These are phyloP conservation scores for Anomalospiza imberbis DNA, from an alignment of 2,797 vertebrate genomes.

Conservation along the genomic window DNA sequence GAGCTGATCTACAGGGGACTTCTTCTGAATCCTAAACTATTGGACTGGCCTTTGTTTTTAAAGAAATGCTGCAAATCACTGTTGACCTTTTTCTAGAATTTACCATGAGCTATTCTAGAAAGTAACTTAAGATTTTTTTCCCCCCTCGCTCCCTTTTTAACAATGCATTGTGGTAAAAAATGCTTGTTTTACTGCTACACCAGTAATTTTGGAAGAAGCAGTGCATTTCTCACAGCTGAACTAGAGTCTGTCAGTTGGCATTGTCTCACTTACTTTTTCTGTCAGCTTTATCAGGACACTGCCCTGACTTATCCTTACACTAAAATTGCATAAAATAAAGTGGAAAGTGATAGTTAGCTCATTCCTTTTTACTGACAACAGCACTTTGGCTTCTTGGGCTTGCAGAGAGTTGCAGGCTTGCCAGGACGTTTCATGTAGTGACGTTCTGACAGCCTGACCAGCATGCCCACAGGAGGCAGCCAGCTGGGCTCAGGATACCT, in stretches of 20 bases:
- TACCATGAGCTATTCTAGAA: background rate
- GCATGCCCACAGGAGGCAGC: background rate
- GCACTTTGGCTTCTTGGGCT: background rate
- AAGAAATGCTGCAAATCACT: background rate
- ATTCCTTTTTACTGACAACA: conserved; percentile 19
- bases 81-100: background rate
- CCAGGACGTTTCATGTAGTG: background rate
- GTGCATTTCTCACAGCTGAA: background rate
- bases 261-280: background rate
- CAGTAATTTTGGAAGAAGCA: background rate
- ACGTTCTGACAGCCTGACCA: background rate
- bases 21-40: background rate
- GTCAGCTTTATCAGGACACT: background rate
- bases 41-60: background rate
- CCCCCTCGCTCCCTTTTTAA: background rate
- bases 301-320: background rate
- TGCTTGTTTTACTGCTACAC: background rate
- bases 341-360: background rate
- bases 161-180: background rate
- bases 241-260: background rate
- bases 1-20: background rate
- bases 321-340: background rate
- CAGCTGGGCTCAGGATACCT: conserved; percentile 7
- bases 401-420: background rate
- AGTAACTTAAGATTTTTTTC: background rate